Percentiles rank a stretch among this genome's conserved stretches.
phyloP scores from a whole-genome alignment of 1,140 invertebrate genomes.

The Tetramorium parvispinum region DNA sequence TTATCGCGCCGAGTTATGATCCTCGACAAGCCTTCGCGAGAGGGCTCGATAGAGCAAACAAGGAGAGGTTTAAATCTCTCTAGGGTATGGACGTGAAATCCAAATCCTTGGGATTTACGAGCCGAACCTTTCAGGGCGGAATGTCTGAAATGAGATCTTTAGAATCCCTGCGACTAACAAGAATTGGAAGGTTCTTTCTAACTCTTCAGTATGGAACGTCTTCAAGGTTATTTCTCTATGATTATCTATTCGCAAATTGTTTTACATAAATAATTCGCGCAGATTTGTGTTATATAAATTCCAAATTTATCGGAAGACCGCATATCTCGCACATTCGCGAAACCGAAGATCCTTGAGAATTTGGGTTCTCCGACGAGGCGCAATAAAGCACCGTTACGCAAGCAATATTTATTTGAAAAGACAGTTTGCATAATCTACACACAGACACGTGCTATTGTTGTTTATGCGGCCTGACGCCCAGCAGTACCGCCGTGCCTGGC shows the following conservation, averaged over 20 bases:
- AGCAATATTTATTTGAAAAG: constrained; percentile 15
- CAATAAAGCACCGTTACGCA: background rate
- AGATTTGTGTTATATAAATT: background rate
- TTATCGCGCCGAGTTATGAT: constrained; percentile 24
- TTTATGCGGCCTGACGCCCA: constrained; percentile 33
- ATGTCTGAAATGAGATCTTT: background rate
- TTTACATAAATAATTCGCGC: background rate
- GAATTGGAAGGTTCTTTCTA: background rate
- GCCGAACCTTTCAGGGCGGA: background rate
- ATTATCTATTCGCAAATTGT: background rate
- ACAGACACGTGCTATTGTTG: constrained; percentile 29
- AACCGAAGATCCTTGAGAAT: background rate
- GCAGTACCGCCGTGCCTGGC: constrained; percentile 48
- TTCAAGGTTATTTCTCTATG: background rate
- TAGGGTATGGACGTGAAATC: background rate
- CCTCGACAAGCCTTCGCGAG: background rate
- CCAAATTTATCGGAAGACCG: background rate
- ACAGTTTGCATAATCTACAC: constrained; percentile 26
- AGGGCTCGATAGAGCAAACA: constrained; percentile 20
- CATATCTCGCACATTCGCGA: background rate
- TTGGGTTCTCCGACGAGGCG: background rate
- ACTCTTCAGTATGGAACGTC: no score
- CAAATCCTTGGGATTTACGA: background rate
- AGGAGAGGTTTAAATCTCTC: background rate
- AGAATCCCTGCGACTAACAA: background rate